These are phyloP conservation scores for Poeciliopsis presidionis DNA, from an alignment of 2,797 vertebrate genomes.

Conservation along the genomic window DNA sequence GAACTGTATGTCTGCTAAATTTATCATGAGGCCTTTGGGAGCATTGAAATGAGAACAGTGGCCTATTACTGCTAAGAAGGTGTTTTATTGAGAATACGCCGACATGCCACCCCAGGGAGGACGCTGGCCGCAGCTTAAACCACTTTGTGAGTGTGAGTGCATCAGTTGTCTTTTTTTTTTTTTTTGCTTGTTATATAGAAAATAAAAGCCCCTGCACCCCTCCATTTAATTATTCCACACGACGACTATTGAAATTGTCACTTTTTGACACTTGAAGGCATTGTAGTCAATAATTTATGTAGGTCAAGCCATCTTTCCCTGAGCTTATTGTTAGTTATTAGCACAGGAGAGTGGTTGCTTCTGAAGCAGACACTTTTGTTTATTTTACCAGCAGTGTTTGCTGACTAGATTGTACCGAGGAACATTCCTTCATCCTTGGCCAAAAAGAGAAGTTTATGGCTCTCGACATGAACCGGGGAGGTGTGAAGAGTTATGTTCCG, in stretches of 20 bases:
- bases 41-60: conserved; percentile 90
- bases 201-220: conserved; percentile 67
- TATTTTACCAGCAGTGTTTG: conserved; percentile 74
- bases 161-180: conserved; percentile 42
- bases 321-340: conserved; percentile 74
- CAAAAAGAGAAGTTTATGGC: conserved; percentile 62
- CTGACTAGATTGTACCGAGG: conserved; percentile 63
- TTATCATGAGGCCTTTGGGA: conserved; percentile 91
- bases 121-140: conserved; percentile 70
- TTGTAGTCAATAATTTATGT: conserved; percentile 80
- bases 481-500: conserved; percentile 19
- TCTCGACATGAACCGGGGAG: conserved; percentile 52
- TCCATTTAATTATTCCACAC: conserved; percentile 75
- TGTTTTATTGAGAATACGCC: conserved; percentile 93
- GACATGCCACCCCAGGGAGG: conserved; percentile 81
- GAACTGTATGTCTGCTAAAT: conserved; percentile 90
- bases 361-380: conserved; percentile 64
- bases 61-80: conserved; percentile 92
- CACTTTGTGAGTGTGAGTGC: conserved; percentile 61
- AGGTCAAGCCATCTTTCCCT: conserved; percentile 71
- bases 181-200: conserved; percentile 60
- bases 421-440: conserved; percentile 71
- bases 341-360: conserved; percentile 68
- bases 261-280: conserved; percentile 77
- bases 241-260: conserved; percentile 79